Conservation (phyloP, 2,113 vertebrate genomes). For the Piaya cayana region DNA sequence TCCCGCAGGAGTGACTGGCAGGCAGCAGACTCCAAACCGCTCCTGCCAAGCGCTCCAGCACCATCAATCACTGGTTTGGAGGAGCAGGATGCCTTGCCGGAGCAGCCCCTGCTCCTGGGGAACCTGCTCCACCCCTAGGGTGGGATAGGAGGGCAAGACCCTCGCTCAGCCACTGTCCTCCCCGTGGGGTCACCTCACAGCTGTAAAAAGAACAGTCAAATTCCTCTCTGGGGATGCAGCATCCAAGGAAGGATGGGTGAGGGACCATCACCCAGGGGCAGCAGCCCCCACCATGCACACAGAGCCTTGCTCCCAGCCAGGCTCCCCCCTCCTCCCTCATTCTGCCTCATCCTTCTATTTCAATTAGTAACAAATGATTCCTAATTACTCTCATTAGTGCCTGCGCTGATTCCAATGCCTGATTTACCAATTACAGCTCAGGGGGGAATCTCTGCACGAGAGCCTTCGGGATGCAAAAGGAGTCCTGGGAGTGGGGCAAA, state of each 20-base stretch:
- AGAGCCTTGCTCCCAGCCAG: neutral
- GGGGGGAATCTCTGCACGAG: constrained; percentile 31
- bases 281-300: neutral
- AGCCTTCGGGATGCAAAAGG: constrained; percentile 20
- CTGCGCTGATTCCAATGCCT: constrained; percentile 64
- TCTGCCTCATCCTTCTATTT: constrained; percentile 65
- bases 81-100: neutral
- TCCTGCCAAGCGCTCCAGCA: neutral
- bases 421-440: constrained; percentile 71
- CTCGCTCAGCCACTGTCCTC: accelerated
- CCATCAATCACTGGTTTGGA: accelerated
- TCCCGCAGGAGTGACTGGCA: constrained; percentile 2
- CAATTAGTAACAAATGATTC: constrained; percentile 71
- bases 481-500: neutral
- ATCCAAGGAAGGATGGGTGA: neutral
- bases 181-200: neutral
- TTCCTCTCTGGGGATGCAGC: neutral
- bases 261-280: neutral
- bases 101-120: neutral
- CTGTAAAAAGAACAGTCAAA: neutral
- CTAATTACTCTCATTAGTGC: constrained; percentile 73
- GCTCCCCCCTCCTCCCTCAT: neutral
- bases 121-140: neutral
- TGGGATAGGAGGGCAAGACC: neutral
- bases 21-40: neutral